Evolutionary conservation across 2,888 invertebrate species (phyloP).

Genomic region (Elegia similella): DNA sequence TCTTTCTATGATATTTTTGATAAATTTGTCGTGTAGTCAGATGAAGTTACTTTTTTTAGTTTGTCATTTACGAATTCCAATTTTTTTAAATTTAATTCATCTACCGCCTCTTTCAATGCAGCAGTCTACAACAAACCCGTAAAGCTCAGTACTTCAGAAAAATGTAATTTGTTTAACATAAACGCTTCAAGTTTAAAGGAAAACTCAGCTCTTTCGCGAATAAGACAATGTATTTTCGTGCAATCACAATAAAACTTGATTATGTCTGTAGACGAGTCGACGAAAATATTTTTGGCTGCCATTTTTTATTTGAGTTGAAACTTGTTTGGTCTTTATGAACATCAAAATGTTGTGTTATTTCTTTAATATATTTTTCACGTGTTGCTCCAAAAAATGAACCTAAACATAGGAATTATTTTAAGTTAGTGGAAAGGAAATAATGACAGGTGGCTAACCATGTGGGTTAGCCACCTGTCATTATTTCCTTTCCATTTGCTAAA

Average conservation of each 20-base stretch:
- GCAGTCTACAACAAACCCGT: neutral
- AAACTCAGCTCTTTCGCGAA: neutral
- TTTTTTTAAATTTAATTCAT: no score
- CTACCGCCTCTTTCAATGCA: neutral
- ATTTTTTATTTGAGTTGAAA: neutral
- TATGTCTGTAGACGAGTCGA: neutral
- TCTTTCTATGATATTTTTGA: no score
- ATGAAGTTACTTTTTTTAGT: no score
- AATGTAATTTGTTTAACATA: constrained; percentile 16
- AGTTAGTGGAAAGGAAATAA: no score
- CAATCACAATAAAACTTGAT: constrained; percentile 15
- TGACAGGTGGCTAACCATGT: no score
- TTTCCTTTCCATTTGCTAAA: no score
- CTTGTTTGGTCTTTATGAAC: neutral
- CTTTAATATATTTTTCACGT: neutral
- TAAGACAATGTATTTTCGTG: constrained; percentile 9
- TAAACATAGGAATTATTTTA: no score
- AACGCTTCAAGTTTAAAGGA: constrained; percentile 3
- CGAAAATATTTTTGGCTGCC: neutral
- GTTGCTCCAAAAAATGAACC: no score
- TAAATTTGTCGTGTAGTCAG: no score
- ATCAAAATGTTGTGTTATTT: neutral
- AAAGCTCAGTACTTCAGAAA: neutral
- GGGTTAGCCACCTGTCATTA: no score
- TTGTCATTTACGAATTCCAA: no score